Evolutionary conservation across 2,888 invertebrate genomes (phyloP), one percentile per base, ranked within the genome.

Genomic region (Trichopoda pennipes): DNA sequence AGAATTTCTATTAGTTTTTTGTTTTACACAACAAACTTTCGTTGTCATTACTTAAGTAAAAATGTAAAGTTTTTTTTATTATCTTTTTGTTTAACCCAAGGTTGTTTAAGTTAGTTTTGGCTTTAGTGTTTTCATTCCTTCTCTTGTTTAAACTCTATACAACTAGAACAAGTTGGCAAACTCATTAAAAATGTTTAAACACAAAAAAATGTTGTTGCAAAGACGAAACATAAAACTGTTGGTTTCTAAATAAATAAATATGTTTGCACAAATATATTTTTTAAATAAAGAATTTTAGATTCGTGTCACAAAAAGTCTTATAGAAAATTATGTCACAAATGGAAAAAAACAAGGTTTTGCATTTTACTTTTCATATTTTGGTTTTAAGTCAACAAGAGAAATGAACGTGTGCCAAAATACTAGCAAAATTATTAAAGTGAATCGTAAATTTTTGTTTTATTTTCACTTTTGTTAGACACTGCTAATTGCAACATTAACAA

Each of bases 91-190:
- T 58, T 7, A 49, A 47, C 8, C 49, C 69, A 69, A 63, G 61
- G 61, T 69, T 63, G 63, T 47, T 23, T 49, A 35, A 60, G 61
- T 61, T n/a, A 44, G 1, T 16, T 44, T 28, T 2, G 28, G 3
- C 8, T 28, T 28, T 28, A 28, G 3, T 3, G 4, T 2, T 2
- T 21, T 51, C 17, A 8, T 66, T 66, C 19, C 17, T 69, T 51
- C 17, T 12, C 32, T 53, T 23, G 60, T 44, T 55, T 69, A 47
- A 78, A 70, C 70, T 75, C 60, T 74, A 42, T 56, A 78, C 70
- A 82, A 78, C 66, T 70, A 74, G 75, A 74, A 78, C 78, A 72
- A 82, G 78, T 78, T 82, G 78, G 78, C 64, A 82, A 73, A 78
- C 81, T 82, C 74, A 82, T 82, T 82, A 78, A 75, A 82, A 74